These are phyloP conservation scores for Labia minor DNA, from an alignment of 2,888 invertebrate species.

Conservation along the genomic window DNA sequence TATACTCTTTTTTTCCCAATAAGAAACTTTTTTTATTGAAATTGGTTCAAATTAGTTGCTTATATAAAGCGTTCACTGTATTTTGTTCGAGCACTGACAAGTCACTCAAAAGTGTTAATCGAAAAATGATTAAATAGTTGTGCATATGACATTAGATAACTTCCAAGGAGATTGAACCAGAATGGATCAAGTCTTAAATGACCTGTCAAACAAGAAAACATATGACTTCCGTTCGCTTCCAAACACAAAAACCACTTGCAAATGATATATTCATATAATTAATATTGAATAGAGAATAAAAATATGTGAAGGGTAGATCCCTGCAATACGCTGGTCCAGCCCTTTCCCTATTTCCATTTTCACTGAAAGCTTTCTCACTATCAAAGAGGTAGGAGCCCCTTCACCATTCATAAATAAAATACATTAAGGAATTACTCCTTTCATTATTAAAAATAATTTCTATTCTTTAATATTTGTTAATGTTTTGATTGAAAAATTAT, in stretches of 20 bases:
- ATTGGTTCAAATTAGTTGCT: no score
- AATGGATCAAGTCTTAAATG: not conserved
- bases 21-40: no score
- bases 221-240: not conserved
- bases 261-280: conserved; percentile 7
- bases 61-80: not conserved
- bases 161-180: not conserved
- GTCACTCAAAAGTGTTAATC: not conserved
- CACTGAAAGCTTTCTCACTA: not conserved
- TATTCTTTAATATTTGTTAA: no score
- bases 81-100: not conserved
- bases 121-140: not conserved
- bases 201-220: not conserved
- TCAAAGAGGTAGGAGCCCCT: not conserved
- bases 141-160: not conserved
- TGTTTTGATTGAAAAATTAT: no score
- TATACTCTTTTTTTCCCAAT: no score
- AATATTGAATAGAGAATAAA: not conserved
- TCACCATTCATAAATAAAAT: not conserved
- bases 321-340: not conserved
- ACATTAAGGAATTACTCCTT: not conserved
- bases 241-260: not conserved
- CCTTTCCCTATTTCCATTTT: not conserved
- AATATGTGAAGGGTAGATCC: not conserved
- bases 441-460: not conserved